Percentiles rank a stretch among this genome's conserved stretches.
Conservation (phyloP, 1,140 invertebrate species). For the Chrysoperla carnea region DNA sequence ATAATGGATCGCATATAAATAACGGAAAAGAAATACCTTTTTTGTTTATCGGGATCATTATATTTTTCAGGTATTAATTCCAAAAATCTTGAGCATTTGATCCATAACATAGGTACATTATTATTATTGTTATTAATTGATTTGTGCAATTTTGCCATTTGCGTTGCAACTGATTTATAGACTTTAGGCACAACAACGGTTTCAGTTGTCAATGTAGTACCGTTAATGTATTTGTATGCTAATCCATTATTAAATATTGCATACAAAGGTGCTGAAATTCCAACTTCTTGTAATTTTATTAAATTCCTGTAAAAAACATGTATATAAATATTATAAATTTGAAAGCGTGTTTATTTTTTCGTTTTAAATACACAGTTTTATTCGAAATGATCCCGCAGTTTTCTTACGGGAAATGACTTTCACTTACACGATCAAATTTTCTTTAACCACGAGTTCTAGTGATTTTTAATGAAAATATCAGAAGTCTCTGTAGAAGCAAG, state of each 20-base stretch:
- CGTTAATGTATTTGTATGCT: slow-evolving; percentile 80
- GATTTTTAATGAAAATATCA: too few relatives aligned
- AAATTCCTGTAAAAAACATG: slow-evolving; percentile 47
- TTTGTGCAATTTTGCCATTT: slow-evolving; percentile 69
- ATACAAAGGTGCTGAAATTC: slow-evolving; percentile 70
- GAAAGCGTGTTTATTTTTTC: too few relatives aligned
- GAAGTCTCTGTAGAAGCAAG: too few relatives aligned
- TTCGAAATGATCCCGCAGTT: too few relatives aligned
- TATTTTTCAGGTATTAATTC: slow-evolving; percentile 48
- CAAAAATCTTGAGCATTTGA: slow-evolving; percentile 55
- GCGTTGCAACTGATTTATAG: slow-evolving; percentile 53
- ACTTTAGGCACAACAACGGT: slow-evolving; percentile 51
- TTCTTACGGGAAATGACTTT: too few relatives aligned
- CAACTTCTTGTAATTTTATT: slow-evolving; percentile 46
- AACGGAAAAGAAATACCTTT: slow-evolving; percentile 36
- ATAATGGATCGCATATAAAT: too few relatives aligned
- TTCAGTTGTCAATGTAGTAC: slow-evolving; percentile 53
- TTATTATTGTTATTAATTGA: slow-evolving; percentile 17
- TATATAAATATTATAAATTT: slow-evolving; percentile 4
- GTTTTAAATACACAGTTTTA: slow-evolving; percentile 2
- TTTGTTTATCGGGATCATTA: slow-evolving; percentile 37
- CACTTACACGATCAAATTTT: too few relatives aligned
- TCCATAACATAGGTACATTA: slow-evolving; percentile 48
- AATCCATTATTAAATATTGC: slow-evolving; percentile 89
- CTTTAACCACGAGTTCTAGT: too few relatives aligned